phyloP scores from a whole-genome alignment of 2,888 invertebrate genomes.

The Caenorhabditis sulstoni region DNA sequence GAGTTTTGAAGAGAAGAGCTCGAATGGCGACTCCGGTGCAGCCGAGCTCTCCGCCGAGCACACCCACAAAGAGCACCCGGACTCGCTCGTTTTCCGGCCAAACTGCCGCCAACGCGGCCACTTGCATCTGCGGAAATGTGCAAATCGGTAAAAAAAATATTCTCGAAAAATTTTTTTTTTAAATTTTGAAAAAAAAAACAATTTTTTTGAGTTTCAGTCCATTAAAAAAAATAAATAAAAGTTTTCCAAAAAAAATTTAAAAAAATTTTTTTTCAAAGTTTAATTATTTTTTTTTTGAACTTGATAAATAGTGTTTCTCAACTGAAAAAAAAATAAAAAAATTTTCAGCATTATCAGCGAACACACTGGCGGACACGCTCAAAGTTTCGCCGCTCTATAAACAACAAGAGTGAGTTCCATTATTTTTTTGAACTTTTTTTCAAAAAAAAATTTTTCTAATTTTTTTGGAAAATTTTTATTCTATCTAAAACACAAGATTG shows the following conservation, averaged over 20 bases:
- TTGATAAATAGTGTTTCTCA: too few relatives aligned
- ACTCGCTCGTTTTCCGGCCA: slow-evolving; percentile 27
- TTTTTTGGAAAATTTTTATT: too few relatives aligned
- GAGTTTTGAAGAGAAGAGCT: background rate
- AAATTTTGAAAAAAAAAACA: too few relatives aligned
- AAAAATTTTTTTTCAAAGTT: background rate
- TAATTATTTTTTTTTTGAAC: background rate
- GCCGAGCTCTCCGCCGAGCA: slow-evolving; percentile 32
- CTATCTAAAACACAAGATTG: too few relatives aligned
- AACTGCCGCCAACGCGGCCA: slow-evolving; percentile 8
- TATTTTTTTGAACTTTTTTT: too few relatives aligned
- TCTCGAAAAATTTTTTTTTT: too few relatives aligned
- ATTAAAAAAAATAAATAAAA: too few relatives aligned
- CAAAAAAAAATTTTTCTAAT: too few relatives aligned
- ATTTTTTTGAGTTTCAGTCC: too few relatives aligned
- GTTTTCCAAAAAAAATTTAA: background rate
- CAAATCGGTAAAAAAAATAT: slow-evolving; percentile 16
- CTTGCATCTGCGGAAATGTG: slow-evolving; percentile 49
- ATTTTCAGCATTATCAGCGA: slow-evolving; percentile 67
- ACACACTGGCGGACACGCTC: slow-evolving; percentile 77
- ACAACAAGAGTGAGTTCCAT: slow-evolving; percentile 75
- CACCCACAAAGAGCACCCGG: slow-evolving; percentile 21
- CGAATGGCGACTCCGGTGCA: slow-evolving; percentile 34
- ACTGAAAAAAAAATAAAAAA: background rate
- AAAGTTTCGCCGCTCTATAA: slow-evolving; percentile 79